These are phyloP conservation scores for Mirounga angustirostris DNA, from an alignment of 2,113 vertebrate species.

Conservation along the genomic window DNA sequence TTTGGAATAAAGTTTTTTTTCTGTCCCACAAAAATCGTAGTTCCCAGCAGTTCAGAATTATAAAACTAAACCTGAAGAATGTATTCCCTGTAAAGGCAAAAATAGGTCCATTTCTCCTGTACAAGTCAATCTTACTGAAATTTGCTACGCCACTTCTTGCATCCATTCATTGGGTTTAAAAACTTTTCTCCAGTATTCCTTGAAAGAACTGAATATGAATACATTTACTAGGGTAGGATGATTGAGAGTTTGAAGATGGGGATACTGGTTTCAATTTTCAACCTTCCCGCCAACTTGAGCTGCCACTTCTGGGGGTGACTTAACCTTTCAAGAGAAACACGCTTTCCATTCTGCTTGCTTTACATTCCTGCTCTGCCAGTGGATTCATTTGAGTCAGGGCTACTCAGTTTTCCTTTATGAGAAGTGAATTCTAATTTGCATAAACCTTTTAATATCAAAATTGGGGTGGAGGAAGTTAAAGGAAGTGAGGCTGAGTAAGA, in stretches of 20 bases:
- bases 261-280: background rate
- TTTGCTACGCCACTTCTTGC: slow-evolving; percentile 20
- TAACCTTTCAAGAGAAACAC: background rate
- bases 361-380: background rate
- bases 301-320: background rate
- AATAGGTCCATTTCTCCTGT: slow-evolving; percentile 56
- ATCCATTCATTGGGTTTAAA: slow-evolving; percentile 60
- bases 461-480: background rate
- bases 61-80: slow-evolving; percentile 54
- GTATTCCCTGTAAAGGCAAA: slow-evolving; percentile 59
- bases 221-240: background rate
- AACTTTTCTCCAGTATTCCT: slow-evolving; percentile 41
- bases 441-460: slow-evolving; percentile 1
- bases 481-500: background rate
- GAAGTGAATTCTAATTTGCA: background rate
- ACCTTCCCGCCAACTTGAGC: background rate
- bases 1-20: slow-evolving; percentile 64
- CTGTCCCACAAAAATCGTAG: slow-evolving; percentile 56
- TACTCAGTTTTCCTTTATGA: background rate
- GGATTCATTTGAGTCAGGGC: background rate
- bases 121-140: slow-evolving; percentile 35
- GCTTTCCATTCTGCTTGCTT: background rate
- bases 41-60: slow-evolving; percentile 59
- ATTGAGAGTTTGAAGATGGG: background rate
- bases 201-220: background rate